Percentiles rank a stretch among this genome's conserved stretches.
Evolutionary conservation across 2,797 vertebrate species (phyloP).

Genomic region (Lophius americanus): DNA sequence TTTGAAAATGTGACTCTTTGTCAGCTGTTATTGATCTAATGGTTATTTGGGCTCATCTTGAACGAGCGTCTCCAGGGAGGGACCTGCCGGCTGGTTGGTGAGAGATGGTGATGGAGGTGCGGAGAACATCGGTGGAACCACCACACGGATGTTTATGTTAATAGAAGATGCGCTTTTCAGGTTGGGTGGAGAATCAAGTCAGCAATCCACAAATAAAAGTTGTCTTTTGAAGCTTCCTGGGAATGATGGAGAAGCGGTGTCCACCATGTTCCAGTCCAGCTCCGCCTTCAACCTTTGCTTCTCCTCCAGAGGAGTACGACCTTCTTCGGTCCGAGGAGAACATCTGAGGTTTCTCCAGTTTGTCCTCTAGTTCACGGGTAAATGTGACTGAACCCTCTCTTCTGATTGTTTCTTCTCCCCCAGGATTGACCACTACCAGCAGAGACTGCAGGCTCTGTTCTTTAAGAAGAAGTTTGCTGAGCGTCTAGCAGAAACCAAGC

Average conservation of each 20-base stretch:
- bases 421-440: slow-evolving; percentile 98
- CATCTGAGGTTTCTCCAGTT: slow-evolving; percentile 31
- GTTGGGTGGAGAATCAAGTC: slow-evolving; percentile 13
- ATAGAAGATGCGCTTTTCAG: neutral
- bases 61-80: too few species aligned
- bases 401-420: slow-evolving; percentile 11
- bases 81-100: too few species aligned
- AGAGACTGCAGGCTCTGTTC: slow-evolving; percentile 93
- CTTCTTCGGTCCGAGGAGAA: slow-evolving; percentile 38
- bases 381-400: slow-evolving; percentile 20
- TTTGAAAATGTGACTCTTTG: too few species aligned
- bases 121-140: too few species aligned
- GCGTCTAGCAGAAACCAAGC: slow-evolving; percentile 92
- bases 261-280: too few species aligned
- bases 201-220: neutral
- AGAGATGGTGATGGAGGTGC: too few species aligned
- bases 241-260: neutral
- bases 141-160: too few species aligned
- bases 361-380: too few species aligned
- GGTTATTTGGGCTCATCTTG: too few species aligned
- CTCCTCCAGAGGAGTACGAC: slow-evolving; percentile 45
- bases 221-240: neutral
- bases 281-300: neutral
- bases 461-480: slow-evolving; percentile 99
- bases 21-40: too few species aligned